Evolutionary conservation across 2,797 vertebrate genomes (phyloP).

Genomic region (Gymnothorax reevesii): DNA sequence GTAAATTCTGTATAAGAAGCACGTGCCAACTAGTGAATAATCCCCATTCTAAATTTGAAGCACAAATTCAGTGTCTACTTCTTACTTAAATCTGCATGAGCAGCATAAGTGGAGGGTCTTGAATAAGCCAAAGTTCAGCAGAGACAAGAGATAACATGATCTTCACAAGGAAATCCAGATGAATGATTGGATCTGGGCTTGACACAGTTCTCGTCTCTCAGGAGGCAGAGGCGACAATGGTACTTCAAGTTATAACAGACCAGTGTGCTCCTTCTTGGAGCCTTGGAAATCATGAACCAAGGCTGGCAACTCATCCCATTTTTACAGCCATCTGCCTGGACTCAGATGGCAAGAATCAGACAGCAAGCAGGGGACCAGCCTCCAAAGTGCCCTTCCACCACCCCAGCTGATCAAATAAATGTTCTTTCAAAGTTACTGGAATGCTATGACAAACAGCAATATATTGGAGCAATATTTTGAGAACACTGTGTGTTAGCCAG

Average conservation of each 20-base stretch:
- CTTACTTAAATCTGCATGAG: no score
- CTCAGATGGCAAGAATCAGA: background rate
- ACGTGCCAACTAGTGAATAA: no score
- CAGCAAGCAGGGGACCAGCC: background rate
- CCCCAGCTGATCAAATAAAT: no score
- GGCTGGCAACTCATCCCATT: background rate
- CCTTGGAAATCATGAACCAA: background rate
- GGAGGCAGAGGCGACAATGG: background rate
- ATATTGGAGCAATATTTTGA: no score
- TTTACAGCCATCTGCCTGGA: background rate
- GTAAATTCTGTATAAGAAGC: no score
- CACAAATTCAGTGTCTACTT: no score
- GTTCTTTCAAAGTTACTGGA: no score
- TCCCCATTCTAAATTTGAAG: no score
- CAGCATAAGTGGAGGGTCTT: background rate
- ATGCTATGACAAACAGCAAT: no score
- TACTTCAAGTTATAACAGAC: background rate
- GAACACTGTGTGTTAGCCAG: no score
- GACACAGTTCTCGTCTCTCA: background rate
- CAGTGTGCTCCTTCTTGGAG: background rate
- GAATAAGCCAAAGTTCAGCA: background rate
- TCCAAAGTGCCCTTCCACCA: background rate
- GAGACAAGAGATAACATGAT: background rate
- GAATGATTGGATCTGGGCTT: background rate
- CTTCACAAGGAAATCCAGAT: background rate